Base-by-base conservation (phyloP, 2,888 invertebrate genomes). In the Thymelicus lineola region DNA sequence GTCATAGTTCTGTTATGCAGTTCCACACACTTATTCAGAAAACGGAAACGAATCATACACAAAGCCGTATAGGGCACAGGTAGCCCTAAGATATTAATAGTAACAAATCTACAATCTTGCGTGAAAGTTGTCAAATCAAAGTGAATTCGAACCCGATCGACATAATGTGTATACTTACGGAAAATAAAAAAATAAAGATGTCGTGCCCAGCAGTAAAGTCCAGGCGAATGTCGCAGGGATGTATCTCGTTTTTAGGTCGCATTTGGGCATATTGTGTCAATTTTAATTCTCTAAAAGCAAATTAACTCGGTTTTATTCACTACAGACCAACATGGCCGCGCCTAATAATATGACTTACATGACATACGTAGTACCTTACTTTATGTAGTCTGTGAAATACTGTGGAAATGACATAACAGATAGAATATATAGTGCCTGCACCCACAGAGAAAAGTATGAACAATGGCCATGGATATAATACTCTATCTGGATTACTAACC, bases 191-290 rank as follows among this genome's bases (percentile, higher is more conserved):
- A 99, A 99, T 84, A 98, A 95, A 86, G 97, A 96, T 81, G 99
- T 99, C 82, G 98, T 97, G 88, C 97, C 97, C 90, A 99, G 95
- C 82, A 99, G 96, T 87, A 99, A 95, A 81, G 97, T 96, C 99
- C 99, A 99, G 89, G 99, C 99, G 95, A 98, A 98, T 87, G 98
- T 97, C 94, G 99, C 99, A 93, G 99, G 99, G 95, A 99, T 96
- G 95, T 98, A 98, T 95, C 98, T 97, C 94, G 98, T 98, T 94
- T 98, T 97, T 92, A 97, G 96, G 95, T 98, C 98, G 95, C 98
- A 98, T 97, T 97, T 98, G 96, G 98, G 97, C 98, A 98, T 98
- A 93, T 94, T 94, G 94, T 93, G 89, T 90, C 86, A 90, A 90
- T 91, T 91, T 86, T 86, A 83, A 83, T 86, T 86, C 86, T 88